Percentiles rank a stretch among this genome's conserved stretches.
Conservation (phyloP, 2,113 vertebrate genomes). For the Capreolus pygargus region DNA sequence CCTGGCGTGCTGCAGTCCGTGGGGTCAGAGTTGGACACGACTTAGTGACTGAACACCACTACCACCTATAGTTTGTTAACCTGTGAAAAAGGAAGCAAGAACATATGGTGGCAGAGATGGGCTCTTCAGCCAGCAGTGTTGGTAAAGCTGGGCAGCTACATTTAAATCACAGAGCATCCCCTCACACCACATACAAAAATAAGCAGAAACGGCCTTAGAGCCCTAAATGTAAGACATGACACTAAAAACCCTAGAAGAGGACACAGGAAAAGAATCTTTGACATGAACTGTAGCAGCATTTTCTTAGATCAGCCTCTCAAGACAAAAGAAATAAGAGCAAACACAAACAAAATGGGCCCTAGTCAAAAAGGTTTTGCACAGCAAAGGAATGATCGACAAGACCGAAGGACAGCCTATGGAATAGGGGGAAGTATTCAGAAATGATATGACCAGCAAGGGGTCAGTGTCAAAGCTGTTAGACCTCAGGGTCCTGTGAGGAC, state of each 20-base stretch:
- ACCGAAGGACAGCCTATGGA: not conserved
- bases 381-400: not conserved
- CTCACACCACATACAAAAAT: not conserved
- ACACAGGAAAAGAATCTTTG: not conserved
- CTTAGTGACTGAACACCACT: not conserved
- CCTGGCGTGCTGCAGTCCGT: not conserved
- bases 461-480: accelerated
- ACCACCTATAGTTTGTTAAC: accelerated
- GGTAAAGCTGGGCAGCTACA: not conserved
- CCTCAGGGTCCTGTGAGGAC: not conserved
- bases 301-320: not conserved
- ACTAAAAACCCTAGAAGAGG: not conserved
- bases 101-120: accelerated
- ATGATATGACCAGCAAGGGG: not conserved
- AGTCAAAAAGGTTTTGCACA: not conserved
- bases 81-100: not conserved
- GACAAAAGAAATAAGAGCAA: not conserved
- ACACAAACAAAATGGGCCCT: not conserved
- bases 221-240: not conserved
- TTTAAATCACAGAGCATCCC: not conserved
- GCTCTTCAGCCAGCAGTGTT: not conserved
- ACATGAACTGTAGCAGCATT: not conserved
- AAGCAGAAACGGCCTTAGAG: too few species aligned
- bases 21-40: not conserved
- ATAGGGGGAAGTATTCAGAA: not conserved